phyloP scores from a whole-genome alignment of 2,113 vertebrate species.

The Cinclus cinclus region DNA sequence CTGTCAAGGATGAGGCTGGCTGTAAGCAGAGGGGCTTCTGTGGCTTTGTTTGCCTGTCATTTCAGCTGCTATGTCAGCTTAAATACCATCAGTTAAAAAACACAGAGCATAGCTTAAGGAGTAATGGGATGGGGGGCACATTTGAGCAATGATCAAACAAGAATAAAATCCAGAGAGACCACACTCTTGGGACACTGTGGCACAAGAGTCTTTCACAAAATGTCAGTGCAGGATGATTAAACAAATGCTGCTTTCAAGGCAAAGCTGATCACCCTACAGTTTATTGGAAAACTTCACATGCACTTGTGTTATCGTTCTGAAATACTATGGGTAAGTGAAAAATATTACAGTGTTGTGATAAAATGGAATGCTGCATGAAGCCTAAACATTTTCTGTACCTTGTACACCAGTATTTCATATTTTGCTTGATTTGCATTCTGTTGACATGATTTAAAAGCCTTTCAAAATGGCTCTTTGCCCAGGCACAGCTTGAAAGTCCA shows the following conservation, averaged over 20 bases:
- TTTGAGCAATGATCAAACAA: constrained; percentile 58
- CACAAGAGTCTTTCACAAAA: constrained; percentile 32
- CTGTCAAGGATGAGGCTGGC: constrained; percentile 60
- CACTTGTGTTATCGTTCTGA: not conserved
- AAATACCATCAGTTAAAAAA: constrained; percentile 67
- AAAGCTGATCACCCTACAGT: not conserved
- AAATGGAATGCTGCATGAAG: not conserved
- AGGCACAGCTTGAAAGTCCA: constrained; percentile 5
- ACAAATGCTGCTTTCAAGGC: not conserved
- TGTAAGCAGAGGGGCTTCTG: constrained; percentile 52
- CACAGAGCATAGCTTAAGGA: constrained; percentile 57
- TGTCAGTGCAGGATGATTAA: constrained; percentile 22
- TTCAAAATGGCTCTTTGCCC: not conserved
- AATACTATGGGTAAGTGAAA: not conserved
- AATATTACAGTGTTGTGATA: not conserved
- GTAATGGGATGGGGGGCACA: constrained; percentile 17
- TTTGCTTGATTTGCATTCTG: constrained; percentile 8
- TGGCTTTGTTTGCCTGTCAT: constrained; percentile 71
- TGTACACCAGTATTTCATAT: not conserved
- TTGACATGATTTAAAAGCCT: not conserved
- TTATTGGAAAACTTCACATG: not conserved
- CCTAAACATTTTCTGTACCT: not conserved
- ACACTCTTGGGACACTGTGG: not conserved
- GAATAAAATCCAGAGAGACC: constrained; percentile 25
- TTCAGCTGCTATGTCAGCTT: constrained; percentile 61